A percentile compares a stretch with the other conserved stretches of the same genome.
Evolutionary conservation across 2,113 vertebrate species (phyloP).

Genomic region (Amphiprion percula): DNA sequence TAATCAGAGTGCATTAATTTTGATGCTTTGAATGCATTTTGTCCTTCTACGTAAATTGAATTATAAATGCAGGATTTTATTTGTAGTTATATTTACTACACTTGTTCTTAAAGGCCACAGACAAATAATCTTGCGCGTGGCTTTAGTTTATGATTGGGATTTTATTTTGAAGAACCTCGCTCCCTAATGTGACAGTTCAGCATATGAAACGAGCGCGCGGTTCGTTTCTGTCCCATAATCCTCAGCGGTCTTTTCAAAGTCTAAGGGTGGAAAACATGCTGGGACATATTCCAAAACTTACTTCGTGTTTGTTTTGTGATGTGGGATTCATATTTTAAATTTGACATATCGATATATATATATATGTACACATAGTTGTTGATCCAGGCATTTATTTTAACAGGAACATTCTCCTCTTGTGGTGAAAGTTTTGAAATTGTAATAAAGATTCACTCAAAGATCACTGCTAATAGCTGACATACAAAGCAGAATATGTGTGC

Average conservation of each 20-base stretch:
- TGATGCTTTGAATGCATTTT: not conserved
- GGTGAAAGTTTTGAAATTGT: not conserved
- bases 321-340: not conserved
- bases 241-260: conserved; percentile 63
- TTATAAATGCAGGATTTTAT: no score
- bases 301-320: not conserved
- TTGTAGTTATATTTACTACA: no score
- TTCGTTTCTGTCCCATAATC: conserved; percentile 79
- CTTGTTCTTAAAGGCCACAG: no score
- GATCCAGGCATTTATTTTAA: not conserved
- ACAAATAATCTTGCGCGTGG: no score
- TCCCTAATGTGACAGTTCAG: not conserved
- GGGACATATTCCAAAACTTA: not conserved
- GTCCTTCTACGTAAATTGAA: no score
- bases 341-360: no score
- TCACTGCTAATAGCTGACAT: not conserved
- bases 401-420: not conserved
- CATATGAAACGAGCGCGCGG: conserved; percentile 30
- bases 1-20: not conserved
- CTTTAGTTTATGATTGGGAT: not conserved
- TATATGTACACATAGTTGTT: not conserved
- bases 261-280: not conserved
- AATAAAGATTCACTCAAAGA: no score
- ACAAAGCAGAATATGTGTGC: not conserved
- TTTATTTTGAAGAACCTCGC: conserved; percentile 48